Conservation (phyloP, 2,113 vertebrate species). For the Reinhardtius hippoglossoides region DNA sequence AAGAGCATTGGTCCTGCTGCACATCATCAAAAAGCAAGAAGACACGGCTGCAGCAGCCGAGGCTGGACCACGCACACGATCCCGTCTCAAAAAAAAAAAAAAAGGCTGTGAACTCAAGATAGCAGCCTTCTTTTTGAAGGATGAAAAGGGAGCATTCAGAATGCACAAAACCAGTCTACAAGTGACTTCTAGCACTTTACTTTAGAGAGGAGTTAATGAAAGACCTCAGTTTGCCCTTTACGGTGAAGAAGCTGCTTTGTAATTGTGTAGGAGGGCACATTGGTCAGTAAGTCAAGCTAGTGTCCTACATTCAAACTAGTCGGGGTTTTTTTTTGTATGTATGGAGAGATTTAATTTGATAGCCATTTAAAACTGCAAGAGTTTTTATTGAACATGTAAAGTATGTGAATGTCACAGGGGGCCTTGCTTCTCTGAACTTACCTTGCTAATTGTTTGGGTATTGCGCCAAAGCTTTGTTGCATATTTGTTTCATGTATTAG, state of each 20-base stretch:
- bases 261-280: too few relatives aligned
- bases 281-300: too few relatives aligned
- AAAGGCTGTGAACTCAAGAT: slow-evolving; percentile 45
- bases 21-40: slow-evolving; percentile 52
- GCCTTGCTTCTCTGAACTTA: neutral
- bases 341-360: too few relatives aligned
- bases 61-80: slow-evolving; percentile 12
- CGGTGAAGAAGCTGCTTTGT: too few relatives aligned
- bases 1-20: slow-evolving; percentile 29
- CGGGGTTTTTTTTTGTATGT: too few relatives aligned
- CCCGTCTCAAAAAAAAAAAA: slow-evolving; percentile 5
- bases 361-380: too few relatives aligned
- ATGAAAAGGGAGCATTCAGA: slow-evolving; percentile 40
- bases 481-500: neutral
- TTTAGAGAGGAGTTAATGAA: neutral
- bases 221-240: too few relatives aligned
- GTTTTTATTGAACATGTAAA: neutral
- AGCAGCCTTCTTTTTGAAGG: slow-evolving; percentile 30
- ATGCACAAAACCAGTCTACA: slow-evolving; percentile 33
- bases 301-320: too few relatives aligned
- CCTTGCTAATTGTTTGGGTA: neutral
- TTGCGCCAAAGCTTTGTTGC: neutral
- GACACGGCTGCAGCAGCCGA: slow-evolving; percentile 22
- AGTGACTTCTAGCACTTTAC: slow-evolving; percentile 30
- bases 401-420: too few relatives aligned